Conservation (phyloP, 2,888 invertebrate species). For the Ophion obscuratus region DNA sequence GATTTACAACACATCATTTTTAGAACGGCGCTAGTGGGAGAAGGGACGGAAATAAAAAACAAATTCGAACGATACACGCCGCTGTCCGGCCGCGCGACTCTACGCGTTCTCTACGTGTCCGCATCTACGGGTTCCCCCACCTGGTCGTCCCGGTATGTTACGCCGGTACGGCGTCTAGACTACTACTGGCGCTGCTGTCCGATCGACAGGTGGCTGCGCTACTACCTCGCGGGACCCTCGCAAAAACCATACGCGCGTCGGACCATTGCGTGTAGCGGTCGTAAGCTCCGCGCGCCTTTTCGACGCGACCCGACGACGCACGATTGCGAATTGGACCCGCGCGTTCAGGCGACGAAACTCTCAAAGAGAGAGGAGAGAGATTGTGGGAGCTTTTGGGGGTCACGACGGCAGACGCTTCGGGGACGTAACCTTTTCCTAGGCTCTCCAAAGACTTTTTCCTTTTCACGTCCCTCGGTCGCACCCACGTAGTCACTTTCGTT, state of each 20-base stretch:
- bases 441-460: background rate
- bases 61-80: background rate
- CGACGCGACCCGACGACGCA: conserved; percentile 52
- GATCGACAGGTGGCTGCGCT: conserved; percentile 72
- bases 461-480: background rate
- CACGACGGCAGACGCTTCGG: conserved; percentile 18
- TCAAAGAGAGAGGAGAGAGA: conserved; percentile 25
- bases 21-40: background rate
- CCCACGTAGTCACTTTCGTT: background rate
- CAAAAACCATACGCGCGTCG: conserved; percentile 44
- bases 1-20: background rate
- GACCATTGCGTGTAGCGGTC: background rate
- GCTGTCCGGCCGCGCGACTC: too few relatives aligned
- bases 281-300: conserved; percentile 14
- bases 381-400: conserved; percentile 38
- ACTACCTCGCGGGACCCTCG: conserved; percentile 61
- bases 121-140: background rate
- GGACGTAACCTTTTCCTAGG: conserved; percentile 40
- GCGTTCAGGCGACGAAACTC: background rate
- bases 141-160: background rate
- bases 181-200: conserved; percentile 53
- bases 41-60: background rate
- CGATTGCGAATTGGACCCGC: conserved; percentile 21
- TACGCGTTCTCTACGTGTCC: background rate
- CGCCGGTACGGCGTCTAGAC: conserved; percentile 64